Base-by-base conservation (phyloP, 2,888 invertebrate species). In the Leptinotarsa rubiginosa region DNA sequence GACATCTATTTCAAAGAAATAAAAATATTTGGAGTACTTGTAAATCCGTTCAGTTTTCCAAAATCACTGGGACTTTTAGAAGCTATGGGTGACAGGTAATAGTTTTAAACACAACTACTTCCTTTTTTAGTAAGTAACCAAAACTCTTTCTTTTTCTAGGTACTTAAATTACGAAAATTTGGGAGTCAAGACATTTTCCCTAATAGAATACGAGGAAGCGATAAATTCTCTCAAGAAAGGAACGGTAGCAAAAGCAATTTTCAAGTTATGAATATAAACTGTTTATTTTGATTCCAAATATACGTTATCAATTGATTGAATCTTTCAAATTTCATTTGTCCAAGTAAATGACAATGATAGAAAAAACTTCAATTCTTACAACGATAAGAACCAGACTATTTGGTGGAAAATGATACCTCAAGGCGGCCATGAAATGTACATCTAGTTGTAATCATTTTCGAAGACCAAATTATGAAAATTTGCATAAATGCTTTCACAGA, bases 11-110 rank as follows among this genome's bases (percentile, higher is more conserved):
- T 89, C 82, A 92, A 92, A 78, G 94, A 94, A 84, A 70, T 92
- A 74, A 91, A 90, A 0, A 87, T 94, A 5, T 87, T 92, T 52
- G 93, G 92, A 0, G 91, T 92, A 0, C 91, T 91, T 79, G 91
- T 93, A 73, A 94, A 94, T 83, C 93, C 93, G 0, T 92, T 89
- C 84, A 90, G 91, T 22, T 93, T 93, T 85, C 90, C 90, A 0
- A 93, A 91, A 80, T 92, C 92, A 0, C 84, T 94, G 13, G 90
- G 90, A 0, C 87, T 92, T 80, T 85, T 93, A 1, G 90, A 90
- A 77, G 91, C 93, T 2, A 91, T 94, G 91, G 91, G 92, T 0
- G 88, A 88, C 79, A 81, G 81, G 79, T 77, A 70, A 65, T 16
- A 12, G 1, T 69, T 56, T 41, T 12, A 2, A 31, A 25, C 5